These are phyloP conservation scores for Caenorhabditis latens DNA, from an alignment of 1,140 invertebrate genomes.

Conservation along the genomic window DNA sequence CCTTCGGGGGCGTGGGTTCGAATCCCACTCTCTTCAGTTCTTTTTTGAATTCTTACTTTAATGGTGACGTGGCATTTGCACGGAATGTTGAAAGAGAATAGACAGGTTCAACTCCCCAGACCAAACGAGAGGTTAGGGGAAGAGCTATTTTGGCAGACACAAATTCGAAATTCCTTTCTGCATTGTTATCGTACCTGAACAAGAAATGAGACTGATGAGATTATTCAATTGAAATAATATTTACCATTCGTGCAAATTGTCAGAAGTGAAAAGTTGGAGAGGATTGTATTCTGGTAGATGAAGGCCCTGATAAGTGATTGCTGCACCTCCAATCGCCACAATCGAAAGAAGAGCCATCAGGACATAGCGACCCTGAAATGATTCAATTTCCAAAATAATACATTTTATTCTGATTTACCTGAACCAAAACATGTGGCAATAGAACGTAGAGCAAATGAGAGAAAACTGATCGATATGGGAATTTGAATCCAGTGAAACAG, in stretches of 20 bases:
- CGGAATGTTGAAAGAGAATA: slow-evolving; percentile 44
- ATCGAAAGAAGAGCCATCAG: slow-evolving; percentile 70
- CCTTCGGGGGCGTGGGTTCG: slow-evolving; percentile 85
- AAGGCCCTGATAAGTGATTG: slow-evolving; percentile 67
- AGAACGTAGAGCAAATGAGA: slow-evolving; percentile 66
- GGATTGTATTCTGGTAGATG: slow-evolving; percentile 76
- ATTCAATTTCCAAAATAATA: not conserved
- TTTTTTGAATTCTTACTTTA: slow-evolving; percentile 8
- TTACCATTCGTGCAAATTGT: slow-evolving; percentile 73
- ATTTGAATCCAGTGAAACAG: slow-evolving; percentile 36
- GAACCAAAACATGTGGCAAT: slow-evolving; percentile 69
- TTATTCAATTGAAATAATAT: not conserved
- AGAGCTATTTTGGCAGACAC: slow-evolving; percentile 67
- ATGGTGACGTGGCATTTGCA: slow-evolving; percentile 51
- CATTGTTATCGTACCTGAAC: slow-evolving; percentile 75
- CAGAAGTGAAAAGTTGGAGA: slow-evolving; percentile 73
- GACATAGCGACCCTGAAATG: slow-evolving; percentile 68
- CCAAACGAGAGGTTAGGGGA: slow-evolving; percentile 50
- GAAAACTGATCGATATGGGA: slow-evolving; percentile 47
- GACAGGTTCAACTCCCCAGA: slow-evolving; percentile 60
- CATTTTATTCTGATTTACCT: slow-evolving; percentile 27
- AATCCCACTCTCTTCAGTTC: slow-evolving; percentile 75
- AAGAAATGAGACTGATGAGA: not conserved
- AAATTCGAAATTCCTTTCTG: slow-evolving; percentile 73
- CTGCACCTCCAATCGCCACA: slow-evolving; percentile 62